Percentiles rank a stretch among this genome's conserved stretches.
Conservation (phyloP, 2,797 vertebrate species). For the Catostomus latipinnis region DNA sequence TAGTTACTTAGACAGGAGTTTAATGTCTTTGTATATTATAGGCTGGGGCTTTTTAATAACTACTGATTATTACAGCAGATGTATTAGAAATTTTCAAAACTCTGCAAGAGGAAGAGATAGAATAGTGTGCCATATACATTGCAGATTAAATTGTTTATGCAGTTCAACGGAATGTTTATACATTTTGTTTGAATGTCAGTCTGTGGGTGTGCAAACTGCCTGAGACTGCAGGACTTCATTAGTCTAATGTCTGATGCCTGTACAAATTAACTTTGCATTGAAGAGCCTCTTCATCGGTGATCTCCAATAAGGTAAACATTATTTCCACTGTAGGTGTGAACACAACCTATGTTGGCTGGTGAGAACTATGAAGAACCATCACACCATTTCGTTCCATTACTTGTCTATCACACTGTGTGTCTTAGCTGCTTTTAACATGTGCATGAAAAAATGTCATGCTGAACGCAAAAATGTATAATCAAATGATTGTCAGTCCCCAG, state of each 20-base stretch:
- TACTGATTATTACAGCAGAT: background rate
- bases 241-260: slow-evolving; percentile 16
- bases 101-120: background rate
- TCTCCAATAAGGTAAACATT: slow-evolving; percentile 32
- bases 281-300: slow-evolving; percentile 30
- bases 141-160: background rate
- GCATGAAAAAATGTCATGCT: slow-evolving; percentile 17
- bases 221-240: slow-evolving; percentile 26
- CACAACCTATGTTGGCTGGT: slow-evolving; percentile 23
- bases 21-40: no score
- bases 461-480: slow-evolving; percentile 12
- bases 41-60: background rate
- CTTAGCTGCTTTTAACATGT: slow-evolving; percentile 39
- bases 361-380: slow-evolving; percentile 29
- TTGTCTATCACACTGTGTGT: slow-evolving; percentile 19
- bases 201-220: slow-evolving; percentile 18
- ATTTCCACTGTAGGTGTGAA: slow-evolving; percentile 26
- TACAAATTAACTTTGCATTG: slow-evolving; percentile 30
- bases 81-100: background rate
- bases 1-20: no score
- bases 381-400: slow-evolving; percentile 32
- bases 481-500: background rate
- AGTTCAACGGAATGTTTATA: background rate
- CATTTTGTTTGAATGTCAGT: background rate
- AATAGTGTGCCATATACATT: background rate